Evolutionary conservation across 2,888 invertebrate genomes (phyloP).

Genomic region (Eupithecia tripunctaria): DNA sequence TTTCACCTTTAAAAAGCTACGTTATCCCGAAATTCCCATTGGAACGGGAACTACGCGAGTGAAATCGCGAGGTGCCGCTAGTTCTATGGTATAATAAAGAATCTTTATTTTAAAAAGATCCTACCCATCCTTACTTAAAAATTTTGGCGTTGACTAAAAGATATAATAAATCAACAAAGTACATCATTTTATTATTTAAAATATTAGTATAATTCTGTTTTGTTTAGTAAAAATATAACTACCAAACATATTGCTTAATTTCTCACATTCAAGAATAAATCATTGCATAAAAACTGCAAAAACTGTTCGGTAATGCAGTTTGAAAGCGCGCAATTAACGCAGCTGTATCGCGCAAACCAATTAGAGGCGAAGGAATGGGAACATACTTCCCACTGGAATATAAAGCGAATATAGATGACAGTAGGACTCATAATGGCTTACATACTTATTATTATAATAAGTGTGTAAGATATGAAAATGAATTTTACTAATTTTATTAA

Average conservation of each 20-base stretch:
- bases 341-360: constrained; percentile 38
- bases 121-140: no score
- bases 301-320: constrained; percentile 34
- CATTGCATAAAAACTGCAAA: neutral
- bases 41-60: no score
- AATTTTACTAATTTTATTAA: no score
- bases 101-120: no score
- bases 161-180: no score
- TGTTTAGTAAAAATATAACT: neutral
- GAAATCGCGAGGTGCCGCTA: no score
- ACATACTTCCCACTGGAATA: neutral
- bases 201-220: no score
- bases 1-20: no score
- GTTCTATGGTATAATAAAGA: no score
- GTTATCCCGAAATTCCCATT: no score
- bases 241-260: neutral
- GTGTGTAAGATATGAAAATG: neutral
- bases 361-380: constrained; percentile 26
- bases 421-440: neutral
- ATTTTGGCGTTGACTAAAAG: no score
- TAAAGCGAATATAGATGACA: neutral
- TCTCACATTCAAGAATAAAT: neutral
- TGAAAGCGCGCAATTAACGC: constrained; percentile 37
- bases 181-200: no score
- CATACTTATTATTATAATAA: neutral